phyloP scores from a whole-genome alignment of 2,113 vertebrate genomes.

The Vulpes lagopus region DNA sequence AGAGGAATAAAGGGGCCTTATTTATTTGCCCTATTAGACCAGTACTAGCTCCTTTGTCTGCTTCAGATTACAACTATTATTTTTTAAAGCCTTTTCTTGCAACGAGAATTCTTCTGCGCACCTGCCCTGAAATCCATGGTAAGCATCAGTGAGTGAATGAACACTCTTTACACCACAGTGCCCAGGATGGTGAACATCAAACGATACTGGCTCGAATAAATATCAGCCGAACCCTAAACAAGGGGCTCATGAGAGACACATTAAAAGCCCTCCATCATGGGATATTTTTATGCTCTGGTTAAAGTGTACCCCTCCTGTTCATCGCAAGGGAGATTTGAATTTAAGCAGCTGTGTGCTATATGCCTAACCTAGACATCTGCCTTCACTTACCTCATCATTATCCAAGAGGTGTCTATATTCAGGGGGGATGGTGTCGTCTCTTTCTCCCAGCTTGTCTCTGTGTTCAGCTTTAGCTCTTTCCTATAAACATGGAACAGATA shows the following conservation, averaged over 20 bases:
- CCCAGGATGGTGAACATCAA: background rate
- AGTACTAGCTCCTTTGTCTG: background rate
- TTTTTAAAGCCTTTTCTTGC: constrained; percentile 1
- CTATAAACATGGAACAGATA: constrained; percentile 78
- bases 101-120: background rate
- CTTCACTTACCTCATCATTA: constrained; percentile 82
- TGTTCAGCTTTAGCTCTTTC: constrained; percentile 87
- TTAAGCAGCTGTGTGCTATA: background rate
- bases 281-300: background rate
- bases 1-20: background rate
- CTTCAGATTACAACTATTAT: background rate
- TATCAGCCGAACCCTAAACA: background rate
- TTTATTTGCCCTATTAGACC: background rate
- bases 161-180: background rate
- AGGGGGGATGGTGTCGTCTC: constrained; percentile 88
- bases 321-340: background rate
- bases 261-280: background rate
- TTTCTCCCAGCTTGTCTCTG: constrained; percentile 88
- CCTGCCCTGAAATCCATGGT: background rate
- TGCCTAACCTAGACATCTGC: background rate
- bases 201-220: background rate
- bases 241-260: background rate
- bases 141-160: background rate
- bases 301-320: background rate
- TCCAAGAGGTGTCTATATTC: constrained; percentile 86